Percentiles rank a stretch among this genome's conserved stretches.
These are phyloP conservation scores for Chloroclystis v-ata DNA, from an alignment of 2,888 invertebrate genomes.

Conservation along the genomic window DNA sequence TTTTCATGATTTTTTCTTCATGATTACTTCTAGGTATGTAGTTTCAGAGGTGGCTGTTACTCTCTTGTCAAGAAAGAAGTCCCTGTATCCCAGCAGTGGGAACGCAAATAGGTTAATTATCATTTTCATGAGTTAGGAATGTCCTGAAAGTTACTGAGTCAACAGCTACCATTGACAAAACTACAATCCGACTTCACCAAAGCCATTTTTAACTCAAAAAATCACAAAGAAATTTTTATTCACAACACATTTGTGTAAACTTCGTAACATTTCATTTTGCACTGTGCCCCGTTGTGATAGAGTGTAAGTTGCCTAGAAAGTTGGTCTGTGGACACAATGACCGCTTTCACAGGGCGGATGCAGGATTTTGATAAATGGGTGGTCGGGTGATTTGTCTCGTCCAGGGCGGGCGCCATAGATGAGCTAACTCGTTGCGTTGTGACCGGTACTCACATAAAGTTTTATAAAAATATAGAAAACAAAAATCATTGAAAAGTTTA, in stretches of 20 bases:
- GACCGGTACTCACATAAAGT: too few species aligned
- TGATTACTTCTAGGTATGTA: too few species aligned
- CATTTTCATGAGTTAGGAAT: too few species aligned
- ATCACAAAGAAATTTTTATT: slow-evolving; percentile 38
- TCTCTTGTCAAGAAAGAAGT: too few species aligned
- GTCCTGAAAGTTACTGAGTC: too few species aligned
- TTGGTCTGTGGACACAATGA: slow-evolving; percentile 49
- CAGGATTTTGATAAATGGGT: slow-evolving; percentile 78
- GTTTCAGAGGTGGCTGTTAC: too few species aligned
- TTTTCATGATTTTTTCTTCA: too few species aligned
- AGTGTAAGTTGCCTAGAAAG: slow-evolving; percentile 28
- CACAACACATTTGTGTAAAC: slow-evolving; percentile 5
- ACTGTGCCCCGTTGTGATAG: slow-evolving; percentile 38
- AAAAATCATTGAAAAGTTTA: too few species aligned
- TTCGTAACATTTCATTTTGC: slow-evolving; percentile 29
- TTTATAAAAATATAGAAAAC: too few species aligned
- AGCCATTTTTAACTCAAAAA: slow-evolving; percentile 40
- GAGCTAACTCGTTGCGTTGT: slow-evolving; percentile 29
- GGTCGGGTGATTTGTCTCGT: slow-evolving; percentile 73
- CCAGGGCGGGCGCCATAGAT: slow-evolving; percentile 65
- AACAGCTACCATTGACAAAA: not conserved
- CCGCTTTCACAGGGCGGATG: slow-evolving; percentile 72
- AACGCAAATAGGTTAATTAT: too few species aligned
- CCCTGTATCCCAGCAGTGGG: too few species aligned
- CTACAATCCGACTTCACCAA: not conserved